Evolutionary conservation across 2,888 invertebrate genomes (phyloP), one percentile per base, ranked within the genome.

Genomic region (Ectemnius lituratus): DNA sequence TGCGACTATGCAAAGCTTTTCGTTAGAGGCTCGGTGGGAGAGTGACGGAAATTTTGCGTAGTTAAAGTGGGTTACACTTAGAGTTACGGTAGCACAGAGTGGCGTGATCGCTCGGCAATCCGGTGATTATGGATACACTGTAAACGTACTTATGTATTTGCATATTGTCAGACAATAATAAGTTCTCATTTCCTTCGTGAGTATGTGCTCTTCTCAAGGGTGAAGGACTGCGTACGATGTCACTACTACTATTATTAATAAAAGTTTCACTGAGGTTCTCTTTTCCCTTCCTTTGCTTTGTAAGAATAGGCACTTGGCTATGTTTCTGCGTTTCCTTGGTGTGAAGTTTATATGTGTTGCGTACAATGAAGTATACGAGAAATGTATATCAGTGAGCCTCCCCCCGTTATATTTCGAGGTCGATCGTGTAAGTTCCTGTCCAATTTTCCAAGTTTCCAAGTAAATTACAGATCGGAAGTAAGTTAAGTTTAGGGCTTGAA

Each of bases 251-350:
- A 80, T 72, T 67, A 80, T 63, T 64, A 63, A 69, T 80, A 56
- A 62, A 72, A 70, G 46, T 74, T 77, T 79, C 75, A 74, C 73
- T 80, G 67, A 78, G 75, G 61, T 75, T 82, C 67, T 58, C 72
- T 68, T 73, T 68, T 62, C 75, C 73, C 73, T 84, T 77, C 66
- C 62, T 64, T 68, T 79, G 70, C 79, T 75, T 80, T 85, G 77
- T 85, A 85, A 82, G 85, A 86, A 79, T 87, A 90, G 89, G 89
- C 89, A 90, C 89, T 89, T 90, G 73, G 79, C 89, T 89, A 89
- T 88, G 88, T 88, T 88, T 88, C 87, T 83, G 83, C 70, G 72
- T 74, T 80, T 70, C 68, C 76, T 64, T 72, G 69, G 60, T 72
- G 46, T 60, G 28, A 65, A 52, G 61, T 79, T 78, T 71, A 65